Conservation (phyloP, 1,140 invertebrate species). For the Sipha flava region DNA sequence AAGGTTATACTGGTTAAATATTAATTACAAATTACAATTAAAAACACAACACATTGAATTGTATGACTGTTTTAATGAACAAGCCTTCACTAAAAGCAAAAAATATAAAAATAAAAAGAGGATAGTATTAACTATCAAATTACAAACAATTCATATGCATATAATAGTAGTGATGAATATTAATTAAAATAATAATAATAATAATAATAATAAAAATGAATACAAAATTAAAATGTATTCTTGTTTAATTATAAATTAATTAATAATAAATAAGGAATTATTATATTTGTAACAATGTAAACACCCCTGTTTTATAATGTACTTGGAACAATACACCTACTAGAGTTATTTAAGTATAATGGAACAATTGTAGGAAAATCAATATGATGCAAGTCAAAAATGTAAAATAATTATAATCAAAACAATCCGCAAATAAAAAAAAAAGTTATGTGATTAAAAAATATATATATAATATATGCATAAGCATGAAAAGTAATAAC, state of each 20-base stretch:
- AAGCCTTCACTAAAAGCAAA: background rate
- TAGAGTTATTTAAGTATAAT: background rate
- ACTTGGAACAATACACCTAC: slow-evolving; percentile 2
- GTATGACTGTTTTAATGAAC: background rate
- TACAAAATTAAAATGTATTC: too few relatives aligned
- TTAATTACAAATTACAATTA: too few relatives aligned
- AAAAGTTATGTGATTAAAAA: background rate
- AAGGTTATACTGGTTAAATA: too few relatives aligned
- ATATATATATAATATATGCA: background rate
- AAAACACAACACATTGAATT: background rate
- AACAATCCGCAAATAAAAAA: background rate
- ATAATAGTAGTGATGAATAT: background rate
- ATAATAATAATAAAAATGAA: too few relatives aligned
- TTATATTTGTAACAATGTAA: background rate
- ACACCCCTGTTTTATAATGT: background rate
- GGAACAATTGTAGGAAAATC: background rate
- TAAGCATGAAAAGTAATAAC: background rate
- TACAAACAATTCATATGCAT: background rate
- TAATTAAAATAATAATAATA: background rate
- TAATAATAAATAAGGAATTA: background rate
- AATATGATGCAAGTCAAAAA: background rate
- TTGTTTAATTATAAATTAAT: too few relatives aligned
- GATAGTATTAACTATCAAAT: background rate
- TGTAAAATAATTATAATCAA: background rate
- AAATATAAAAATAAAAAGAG: background rate